Base-by-base conservation (phyloP, 2,888 invertebrate species). In the Dysmachus trigonus region DNA sequence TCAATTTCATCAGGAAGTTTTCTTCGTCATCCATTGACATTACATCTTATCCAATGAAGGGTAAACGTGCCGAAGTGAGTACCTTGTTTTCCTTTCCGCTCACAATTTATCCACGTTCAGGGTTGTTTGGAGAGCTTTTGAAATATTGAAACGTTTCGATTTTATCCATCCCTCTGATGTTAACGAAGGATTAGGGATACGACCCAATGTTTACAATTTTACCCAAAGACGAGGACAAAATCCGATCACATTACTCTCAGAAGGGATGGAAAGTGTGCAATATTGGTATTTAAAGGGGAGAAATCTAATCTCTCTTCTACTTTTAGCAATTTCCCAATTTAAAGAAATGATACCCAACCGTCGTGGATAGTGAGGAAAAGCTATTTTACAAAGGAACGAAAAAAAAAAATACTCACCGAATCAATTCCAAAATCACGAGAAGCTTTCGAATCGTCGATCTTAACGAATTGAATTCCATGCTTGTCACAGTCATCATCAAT, bases 401-500 rank as follows among this genome's bases (percentile, higher is more conserved):
- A 27, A 51, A 33, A 84, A 85, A 33, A 35, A 33, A 72, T 93
- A 89, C 82, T 87, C 91, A 92, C 92, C 90, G 91, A 90, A 88
- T 97, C 97, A 89, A 98, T 96, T 88, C 98, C 98, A 91, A 96
- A 98, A 88, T 97, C 96, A 88, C 94, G 94, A 83, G 97, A 96
- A n/a, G 97, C 96, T 89, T 95, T 95, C 62, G 94, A 93, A 91
- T 98, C 97, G 90, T 97, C 97, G 89, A 98, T 97, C 93, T 98
- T 98, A 71, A 98, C 98, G 91, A 98, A 97, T 91, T 97, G 97
- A 89, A 98, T 98, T 87, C 97, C 97, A 90, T 97, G 96, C 89
- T 96, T 96, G 92, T 97, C 97, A 91, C 97, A 97, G 91, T 98
- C 98, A 92, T 98, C 97, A 92, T 98, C 98, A 90, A 98, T 98